Evolutionary conservation across 1,140 invertebrate species (phyloP).

Genomic region (Globodera ellingtonae): DNA sequence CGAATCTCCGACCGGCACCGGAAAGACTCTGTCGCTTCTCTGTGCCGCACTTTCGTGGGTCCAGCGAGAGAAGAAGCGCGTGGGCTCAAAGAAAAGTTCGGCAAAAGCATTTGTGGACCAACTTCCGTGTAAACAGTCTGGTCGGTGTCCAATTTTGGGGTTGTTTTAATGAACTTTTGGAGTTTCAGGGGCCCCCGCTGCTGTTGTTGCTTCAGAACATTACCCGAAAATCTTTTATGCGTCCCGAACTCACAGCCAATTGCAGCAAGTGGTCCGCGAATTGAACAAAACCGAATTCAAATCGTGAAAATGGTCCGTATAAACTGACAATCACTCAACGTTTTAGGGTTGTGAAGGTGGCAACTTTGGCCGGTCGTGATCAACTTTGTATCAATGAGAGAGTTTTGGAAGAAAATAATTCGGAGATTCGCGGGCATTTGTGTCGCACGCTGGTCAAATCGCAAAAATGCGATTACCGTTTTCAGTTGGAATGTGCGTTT

Average conservation of each 20-base stretch:
- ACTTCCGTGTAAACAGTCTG: not conserved
- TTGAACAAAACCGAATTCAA: slow-evolving; percentile 70
- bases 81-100: slow-evolving; percentile 63
- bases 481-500: slow-evolving; percentile 69
- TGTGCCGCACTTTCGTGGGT: slow-evolving; percentile 92
- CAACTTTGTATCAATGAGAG: slow-evolving; percentile 93
- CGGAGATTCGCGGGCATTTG: slow-evolving; percentile 71
- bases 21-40: slow-evolving; percentile 90
- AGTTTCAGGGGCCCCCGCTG: not conserved
- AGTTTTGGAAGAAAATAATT: slow-evolving; percentile 70
- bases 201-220: slow-evolving; percentile 2
- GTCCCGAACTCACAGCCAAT: slow-evolving; percentile 72
- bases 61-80: slow-evolving; percentile 74
- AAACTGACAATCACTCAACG: too few relatives aligned
- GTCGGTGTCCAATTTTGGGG: not conserved
- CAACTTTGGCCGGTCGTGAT: slow-evolving; percentile 88
- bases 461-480: slow-evolving; percentile 78
- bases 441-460: slow-evolving; percentile 80
- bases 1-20: slow-evolving; percentile 76
- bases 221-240: slow-evolving; percentile 75
- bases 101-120: slow-evolving; percentile 11
- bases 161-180: not conserved
- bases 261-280: slow-evolving; percentile 69
- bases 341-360: slow-evolving; percentile 73
- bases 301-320: slow-evolving; percentile 60